phyloP scores from a whole-genome alignment of 2,888 invertebrate genomes.

The Lithophane semibrunnea region DNA sequence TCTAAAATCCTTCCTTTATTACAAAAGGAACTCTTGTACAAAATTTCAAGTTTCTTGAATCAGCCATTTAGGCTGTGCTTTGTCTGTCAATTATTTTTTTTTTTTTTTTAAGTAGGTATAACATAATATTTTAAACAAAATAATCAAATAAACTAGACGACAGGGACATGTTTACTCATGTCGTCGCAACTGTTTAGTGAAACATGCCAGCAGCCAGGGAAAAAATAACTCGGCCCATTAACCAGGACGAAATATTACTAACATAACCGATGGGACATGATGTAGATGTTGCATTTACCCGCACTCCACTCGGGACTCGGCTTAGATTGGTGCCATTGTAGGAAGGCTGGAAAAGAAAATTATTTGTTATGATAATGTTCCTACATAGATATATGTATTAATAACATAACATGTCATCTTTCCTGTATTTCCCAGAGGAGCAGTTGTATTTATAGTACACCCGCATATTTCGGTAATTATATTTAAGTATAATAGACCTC shows the following conservation, averaged over 20 bases:
- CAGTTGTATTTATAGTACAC: neutral
- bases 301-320: constrained; percentile 22
- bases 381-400: neutral
- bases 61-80: no score
- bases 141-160: constrained; percentile 1
- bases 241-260: constrained; percentile 59
- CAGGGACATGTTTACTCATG: constrained; percentile 61
- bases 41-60: no score
- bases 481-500: neutral
- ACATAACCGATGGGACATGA: constrained; percentile 37
- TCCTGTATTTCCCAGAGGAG: constrained; percentile 3
- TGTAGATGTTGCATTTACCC: constrained; percentile 51
- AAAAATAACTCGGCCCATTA: constrained; percentile 66
- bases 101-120: no score
- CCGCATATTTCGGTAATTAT: neutral
- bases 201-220: constrained; percentile 55
- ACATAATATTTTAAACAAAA: neutral
- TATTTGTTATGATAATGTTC: neutral
- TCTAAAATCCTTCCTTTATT: no score
- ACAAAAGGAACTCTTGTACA: no score
- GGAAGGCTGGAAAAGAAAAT: neutral
- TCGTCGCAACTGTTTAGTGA: constrained; percentile 58
- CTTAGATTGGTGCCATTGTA: constrained; percentile 10
- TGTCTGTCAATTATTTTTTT: no score
- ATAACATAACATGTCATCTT: neutral